Evolutionary conservation across 2,888 invertebrate genomes (phyloP), one percentile per base, ranked within the genome.

Genomic region (Orthonychiurus folsomi): DNA sequence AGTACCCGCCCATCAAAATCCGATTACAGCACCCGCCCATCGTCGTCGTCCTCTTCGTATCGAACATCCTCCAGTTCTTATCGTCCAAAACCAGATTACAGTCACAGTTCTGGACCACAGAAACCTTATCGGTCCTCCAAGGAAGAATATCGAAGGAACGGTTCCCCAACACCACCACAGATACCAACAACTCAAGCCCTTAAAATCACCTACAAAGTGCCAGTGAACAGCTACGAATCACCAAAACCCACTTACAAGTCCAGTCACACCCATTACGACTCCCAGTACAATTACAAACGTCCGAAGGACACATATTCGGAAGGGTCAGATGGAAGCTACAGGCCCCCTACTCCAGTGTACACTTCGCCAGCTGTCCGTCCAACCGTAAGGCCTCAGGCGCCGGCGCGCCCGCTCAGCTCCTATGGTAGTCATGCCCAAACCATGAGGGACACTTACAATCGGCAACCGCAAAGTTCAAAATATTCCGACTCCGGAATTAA

Each of bases 251-350:
- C 3, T 9, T 52, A 37, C 15, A 9, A 5, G 15, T 9, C 37
- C 37, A 37, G 15, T 9, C 37, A 37, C 15, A n/a, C n/a, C n/a
- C n/a, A n/a, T n/a, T n/a, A n/a, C n/a, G 37, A 37, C 5, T 9
- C 37, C 9, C 37, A 5, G 5, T 37, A 37, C 37, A 37, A 37
- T 37, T 37, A 37, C 15, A 5, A 37, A 15, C 9, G 9, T 9
- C 37, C 37, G 15, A 37, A 15, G 20, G 28, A 25, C 20, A 27
- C 12, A 3, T 20, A 20, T 24, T 23, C 9, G 21, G 20, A 12
- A 3, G 25, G 18, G 3, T 27, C 26, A 18, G 56, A 56, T 20
- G 56, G 56, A 26, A 56, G 56, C 56, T 56, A 56, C 56, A 12
- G 56, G 2, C 56, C 56, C 15, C 56, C 56, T 5, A 26, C 56